A percentile compares a stretch with the other conserved stretches of the same genome.
phyloP scores from a whole-genome alignment of 2,888 invertebrate species.

The Ichneumoninae sp. region DNA sequence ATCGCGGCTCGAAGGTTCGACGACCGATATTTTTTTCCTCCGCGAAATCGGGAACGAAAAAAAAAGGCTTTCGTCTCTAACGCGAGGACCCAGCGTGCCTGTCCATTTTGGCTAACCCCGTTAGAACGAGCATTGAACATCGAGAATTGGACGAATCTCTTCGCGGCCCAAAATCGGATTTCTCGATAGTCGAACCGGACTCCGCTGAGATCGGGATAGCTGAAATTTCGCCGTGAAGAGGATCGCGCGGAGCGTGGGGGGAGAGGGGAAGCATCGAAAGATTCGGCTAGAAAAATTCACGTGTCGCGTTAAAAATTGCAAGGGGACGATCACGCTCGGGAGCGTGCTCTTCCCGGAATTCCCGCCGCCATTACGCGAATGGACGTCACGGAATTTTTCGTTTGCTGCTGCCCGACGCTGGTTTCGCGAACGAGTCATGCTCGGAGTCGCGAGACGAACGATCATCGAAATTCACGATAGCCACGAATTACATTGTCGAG shows the following conservation, averaged over 20 bases:
- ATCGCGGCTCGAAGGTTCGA: background rate
- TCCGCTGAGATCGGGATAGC: background rate
- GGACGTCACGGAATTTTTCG: constrained; percentile 75
- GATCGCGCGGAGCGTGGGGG: background rate
- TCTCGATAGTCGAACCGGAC: background rate
- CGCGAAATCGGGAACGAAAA: background rate
- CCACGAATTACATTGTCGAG: background rate
- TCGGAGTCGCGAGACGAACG: background rate
- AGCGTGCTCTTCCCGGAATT: constrained; percentile 78
- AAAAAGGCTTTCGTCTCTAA: background rate
- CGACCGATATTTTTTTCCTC: background rate
- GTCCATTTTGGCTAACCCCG: constrained; percentile 23
- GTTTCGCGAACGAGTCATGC: constrained; percentile 55
- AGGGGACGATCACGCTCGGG: constrained; percentile 72
- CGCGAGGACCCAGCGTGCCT: constrained; percentile 18
- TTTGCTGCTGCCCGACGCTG: constrained; percentile 67
- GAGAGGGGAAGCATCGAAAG: background rate
- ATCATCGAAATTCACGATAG: background rate
- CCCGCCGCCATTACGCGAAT: constrained; percentile 79
- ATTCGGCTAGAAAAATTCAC: constrained; percentile 16
- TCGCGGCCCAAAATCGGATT: background rate
- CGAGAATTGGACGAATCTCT: background rate
- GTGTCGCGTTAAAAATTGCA: constrained; percentile 30
- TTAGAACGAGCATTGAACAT: constrained; percentile 21
- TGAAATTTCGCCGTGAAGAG: background rate